These are phyloP conservation scores for Meganola albula DNA, from an alignment of 2,888 invertebrate genomes.

Conservation along the genomic window DNA sequence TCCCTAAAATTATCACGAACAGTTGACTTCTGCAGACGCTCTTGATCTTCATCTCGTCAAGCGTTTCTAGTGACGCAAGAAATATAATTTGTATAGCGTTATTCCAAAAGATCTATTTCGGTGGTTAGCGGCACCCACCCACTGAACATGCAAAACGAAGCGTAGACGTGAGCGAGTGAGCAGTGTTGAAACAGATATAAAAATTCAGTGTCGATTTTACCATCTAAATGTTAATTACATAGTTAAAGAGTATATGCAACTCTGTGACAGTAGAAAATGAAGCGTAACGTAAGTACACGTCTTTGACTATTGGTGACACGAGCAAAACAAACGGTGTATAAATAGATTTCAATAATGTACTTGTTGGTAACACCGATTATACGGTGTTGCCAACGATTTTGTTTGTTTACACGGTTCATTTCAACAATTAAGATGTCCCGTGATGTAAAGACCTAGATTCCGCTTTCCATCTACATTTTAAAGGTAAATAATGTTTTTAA, in stretches of 20 bases:
- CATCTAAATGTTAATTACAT: constrained; percentile 23
- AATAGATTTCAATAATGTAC: constrained; percentile 34
- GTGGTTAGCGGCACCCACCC: constrained; percentile 59
- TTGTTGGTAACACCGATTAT: constrained; percentile 40
- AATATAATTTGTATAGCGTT: constrained; percentile 71
- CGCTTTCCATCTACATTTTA: no score
- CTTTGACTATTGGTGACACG: constrained; percentile 16
- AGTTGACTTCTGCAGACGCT: constrained; percentile 35
- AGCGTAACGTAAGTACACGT: constrained; percentile 68
- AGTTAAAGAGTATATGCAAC: constrained; percentile 28
- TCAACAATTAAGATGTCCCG: no score
- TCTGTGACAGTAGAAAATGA: constrained; percentile 53
- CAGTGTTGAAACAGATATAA: constrained; percentile 48
- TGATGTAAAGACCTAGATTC: no score
- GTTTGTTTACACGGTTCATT: constrained; percentile 48
- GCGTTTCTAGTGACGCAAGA: constrained; percentile 61
- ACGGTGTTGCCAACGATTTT: constrained; percentile 44
- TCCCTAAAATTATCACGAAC: no score
- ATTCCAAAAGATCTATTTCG: constrained; percentile 76
- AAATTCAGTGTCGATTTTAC: constrained; percentile 40
- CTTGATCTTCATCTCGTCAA: constrained; percentile 66
- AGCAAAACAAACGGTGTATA: constrained; percentile 31
- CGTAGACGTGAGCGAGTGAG: constrained; percentile 51
- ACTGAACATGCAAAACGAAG: constrained; percentile 51
- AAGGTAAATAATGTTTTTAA: no score